Conservation (phyloP, 2,113 vertebrate genomes). For the Oncorhynchus gorbuscha region DNA sequence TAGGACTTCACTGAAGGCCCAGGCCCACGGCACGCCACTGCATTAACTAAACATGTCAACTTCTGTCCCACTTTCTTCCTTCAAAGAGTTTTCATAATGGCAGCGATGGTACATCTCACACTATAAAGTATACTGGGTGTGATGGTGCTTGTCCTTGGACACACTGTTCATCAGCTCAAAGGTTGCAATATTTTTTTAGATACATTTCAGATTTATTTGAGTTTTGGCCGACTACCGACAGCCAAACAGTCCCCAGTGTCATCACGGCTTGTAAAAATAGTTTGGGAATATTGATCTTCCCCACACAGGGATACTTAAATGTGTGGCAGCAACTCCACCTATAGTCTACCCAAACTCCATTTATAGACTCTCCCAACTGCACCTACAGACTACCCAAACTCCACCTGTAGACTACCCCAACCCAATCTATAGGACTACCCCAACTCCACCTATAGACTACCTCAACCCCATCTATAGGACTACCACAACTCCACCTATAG, state of each 20-base stretch:
- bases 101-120: neutral
- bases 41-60: neutral
- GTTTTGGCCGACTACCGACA: neutral
- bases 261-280: neutral
- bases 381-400: neutral
- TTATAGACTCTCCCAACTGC: neutral
- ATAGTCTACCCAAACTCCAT: too few species aligned
- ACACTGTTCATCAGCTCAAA: neutral
- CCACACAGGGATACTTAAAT: neutral
- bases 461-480: too few species aligned
- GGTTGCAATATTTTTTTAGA: neutral
- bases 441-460: neutral
- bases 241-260: neutral
- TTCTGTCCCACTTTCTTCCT: neutral
- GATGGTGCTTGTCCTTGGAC: neutral
- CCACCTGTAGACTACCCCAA: neutral
- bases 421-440: neutral
- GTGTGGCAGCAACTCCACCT: neutral
- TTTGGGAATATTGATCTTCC: neutral
- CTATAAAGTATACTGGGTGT: neutral
- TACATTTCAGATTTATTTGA: conserved; percentile 1
- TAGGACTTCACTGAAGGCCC: too few species aligned
- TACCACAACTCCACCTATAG: neutral
- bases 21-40: too few species aligned
- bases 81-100: neutral